Conservation (phyloP, 2,888 invertebrate genomes). For the Athalia cordata region DNA sequence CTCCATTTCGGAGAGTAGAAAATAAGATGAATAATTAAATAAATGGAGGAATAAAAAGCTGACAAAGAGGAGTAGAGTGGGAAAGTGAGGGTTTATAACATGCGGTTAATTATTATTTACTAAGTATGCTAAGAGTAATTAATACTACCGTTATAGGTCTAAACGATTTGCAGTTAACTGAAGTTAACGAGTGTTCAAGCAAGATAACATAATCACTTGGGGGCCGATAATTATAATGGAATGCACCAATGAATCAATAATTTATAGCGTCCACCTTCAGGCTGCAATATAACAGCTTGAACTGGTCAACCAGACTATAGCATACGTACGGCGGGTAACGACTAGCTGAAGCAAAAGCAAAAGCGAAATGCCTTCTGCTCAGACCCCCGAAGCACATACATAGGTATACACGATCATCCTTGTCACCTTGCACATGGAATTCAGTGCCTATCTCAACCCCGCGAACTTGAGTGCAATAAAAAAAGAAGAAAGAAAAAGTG, state of each 20-base stretch:
- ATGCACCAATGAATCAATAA: constrained; percentile 43
- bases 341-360: too few relatives aligned
- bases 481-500: background rate
- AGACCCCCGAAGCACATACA: background rate
- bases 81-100: background rate
- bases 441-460: background rate
- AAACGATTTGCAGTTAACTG: constrained; percentile 36
- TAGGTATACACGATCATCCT: background rate
- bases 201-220: constrained; percentile 45
- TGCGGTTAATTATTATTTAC: constrained; percentile 36
- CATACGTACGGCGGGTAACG: background rate
- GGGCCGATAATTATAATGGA: constrained; percentile 42
- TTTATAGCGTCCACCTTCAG: constrained; percentile 3
- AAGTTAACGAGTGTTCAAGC: constrained; percentile 18
- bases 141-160: constrained; percentile 40
- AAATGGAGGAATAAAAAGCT: too few relatives aligned
- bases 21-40: too few relatives aligned
- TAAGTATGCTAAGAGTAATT: constrained; percentile 27
- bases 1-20: too few relatives aligned
- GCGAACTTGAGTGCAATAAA: background rate
- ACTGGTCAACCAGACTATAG: background rate
- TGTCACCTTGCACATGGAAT: constrained; percentile 1
- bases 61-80: background rate
- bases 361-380: too few relatives aligned
- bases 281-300: too few relatives aligned